These are phyloP conservation scores for Astropecten irregularis DNA, from an alignment of 53 echinoderm and acorn worm species.

Conservation along the genomic window DNA sequence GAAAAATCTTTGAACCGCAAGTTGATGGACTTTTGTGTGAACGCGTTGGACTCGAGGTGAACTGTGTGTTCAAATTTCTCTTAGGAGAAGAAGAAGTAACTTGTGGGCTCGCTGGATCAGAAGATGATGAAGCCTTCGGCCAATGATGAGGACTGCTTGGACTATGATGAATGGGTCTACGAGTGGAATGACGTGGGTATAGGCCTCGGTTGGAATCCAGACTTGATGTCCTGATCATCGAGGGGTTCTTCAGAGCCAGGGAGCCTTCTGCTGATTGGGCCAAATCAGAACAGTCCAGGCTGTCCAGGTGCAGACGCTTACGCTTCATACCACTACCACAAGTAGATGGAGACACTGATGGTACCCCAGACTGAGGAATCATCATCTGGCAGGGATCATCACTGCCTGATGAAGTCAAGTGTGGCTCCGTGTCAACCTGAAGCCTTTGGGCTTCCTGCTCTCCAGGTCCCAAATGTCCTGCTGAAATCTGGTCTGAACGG, in stretches of 20 bases:
- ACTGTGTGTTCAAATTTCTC: background rate
- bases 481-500: no score
- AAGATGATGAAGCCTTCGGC: background rate
- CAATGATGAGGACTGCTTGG: background rate
- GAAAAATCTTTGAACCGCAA: background rate
- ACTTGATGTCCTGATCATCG: constrained; percentile 25
- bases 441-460: background rate
- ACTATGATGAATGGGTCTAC: background rate
- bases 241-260: constrained; percentile 77
- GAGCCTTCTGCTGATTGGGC: constrained; percentile 72
- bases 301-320: constrained; percentile 67
- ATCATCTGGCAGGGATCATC: background rate
- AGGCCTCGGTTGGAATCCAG: constrained; percentile 65
- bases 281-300: constrained; percentile 69
- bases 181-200: constrained; percentile 52
- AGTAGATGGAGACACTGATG: background rate
- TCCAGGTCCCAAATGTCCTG: no score
- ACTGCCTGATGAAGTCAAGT: no score
- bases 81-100: constrained; percentile 15
- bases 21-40: background rate
- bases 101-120: background rate
- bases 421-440: background rate
- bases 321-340: background rate
- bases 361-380: background rate
- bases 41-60: no score